These are phyloP conservation scores for Schizaphis graminum DNA, from an alignment of 2,888 invertebrate genomes.

Conservation along the genomic window DNA sequence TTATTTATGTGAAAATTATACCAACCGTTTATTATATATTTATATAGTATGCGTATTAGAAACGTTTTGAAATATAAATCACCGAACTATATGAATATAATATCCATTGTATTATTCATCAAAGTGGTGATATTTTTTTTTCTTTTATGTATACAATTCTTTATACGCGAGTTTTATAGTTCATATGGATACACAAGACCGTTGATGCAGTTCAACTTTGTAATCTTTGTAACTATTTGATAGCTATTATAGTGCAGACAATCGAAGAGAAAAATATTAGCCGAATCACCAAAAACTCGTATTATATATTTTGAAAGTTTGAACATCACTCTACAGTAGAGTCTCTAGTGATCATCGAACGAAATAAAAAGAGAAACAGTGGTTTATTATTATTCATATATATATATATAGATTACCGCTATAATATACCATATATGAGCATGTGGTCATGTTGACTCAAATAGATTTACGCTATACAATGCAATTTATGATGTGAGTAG, in stretches of 20 bases:
- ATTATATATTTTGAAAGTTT: not conserved
- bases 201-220: not conserved
- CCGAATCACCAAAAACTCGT: not conserved
- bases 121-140: not conserved
- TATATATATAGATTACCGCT: not conserved
- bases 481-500: not conserved
- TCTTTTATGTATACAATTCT: not conserved
- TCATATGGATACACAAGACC: not conserved
- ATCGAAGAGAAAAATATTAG: not conserved
- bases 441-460: not conserved
- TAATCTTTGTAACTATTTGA: not conserved
- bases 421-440: not conserved
- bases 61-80: constrained; percentile 25
- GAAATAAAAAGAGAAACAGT: not conserved
- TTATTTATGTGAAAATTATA: constrained; percentile 40
- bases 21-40: not conserved
- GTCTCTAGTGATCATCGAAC: not conserved
- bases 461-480: not conserved
- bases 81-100: not conserved
- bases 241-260: not conserved
- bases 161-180: not conserved
- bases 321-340: not conserved
- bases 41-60: not conserved
- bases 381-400: not conserved
- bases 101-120: constrained; percentile 30